These are phyloP conservation scores for Caloenas nicobarica DNA, from an alignment of 2,113 vertebrate species.

Conservation along the genomic window DNA sequence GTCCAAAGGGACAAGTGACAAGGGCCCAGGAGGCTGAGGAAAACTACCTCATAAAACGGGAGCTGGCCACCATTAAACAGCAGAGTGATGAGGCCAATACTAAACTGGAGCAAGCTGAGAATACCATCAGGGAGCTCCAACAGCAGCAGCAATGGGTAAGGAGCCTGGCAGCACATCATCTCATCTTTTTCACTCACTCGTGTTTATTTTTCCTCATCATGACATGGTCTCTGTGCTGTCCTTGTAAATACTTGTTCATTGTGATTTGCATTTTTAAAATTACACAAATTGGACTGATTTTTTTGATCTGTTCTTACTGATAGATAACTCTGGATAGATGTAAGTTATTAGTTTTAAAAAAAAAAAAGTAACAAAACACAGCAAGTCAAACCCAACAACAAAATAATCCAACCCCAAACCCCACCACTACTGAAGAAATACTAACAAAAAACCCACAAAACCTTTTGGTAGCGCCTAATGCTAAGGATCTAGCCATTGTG, in stretches of 20 bases:
- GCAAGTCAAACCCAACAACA: background rate
- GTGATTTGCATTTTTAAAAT: conserved; percentile 28
- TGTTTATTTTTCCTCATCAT: conserved; percentile 38
- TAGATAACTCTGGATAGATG: background rate
- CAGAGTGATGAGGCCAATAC: conserved; percentile 92
- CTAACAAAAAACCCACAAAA: background rate
- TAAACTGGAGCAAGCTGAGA: conserved; percentile 95
- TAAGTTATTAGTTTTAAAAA: background rate
- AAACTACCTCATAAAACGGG: conserved; percentile 99
- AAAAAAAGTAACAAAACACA: background rate
- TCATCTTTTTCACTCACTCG: conserved; percentile 39
- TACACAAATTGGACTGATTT: background rate
- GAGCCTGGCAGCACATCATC: conserved; percentile 72
- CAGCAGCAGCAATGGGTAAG: conserved; percentile 93
- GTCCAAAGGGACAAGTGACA: conserved; percentile 99
- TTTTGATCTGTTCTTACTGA: background rate
- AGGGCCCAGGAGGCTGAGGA: conserved; percentile 99
- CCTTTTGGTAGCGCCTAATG: background rate
- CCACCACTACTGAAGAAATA: background rate
- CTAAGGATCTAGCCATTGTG: background rate
- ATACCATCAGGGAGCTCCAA: conserved; percentile 92
- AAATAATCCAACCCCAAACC: rapidly evolving
- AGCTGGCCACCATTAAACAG: conserved; percentile 97
- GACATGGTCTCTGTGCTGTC: conserved; percentile 59
- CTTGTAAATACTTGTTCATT: conserved; percentile 50